Evolutionary conservation across 2,888 invertebrate genomes (phyloP).

Genomic region (Syritta pipiens): DNA sequence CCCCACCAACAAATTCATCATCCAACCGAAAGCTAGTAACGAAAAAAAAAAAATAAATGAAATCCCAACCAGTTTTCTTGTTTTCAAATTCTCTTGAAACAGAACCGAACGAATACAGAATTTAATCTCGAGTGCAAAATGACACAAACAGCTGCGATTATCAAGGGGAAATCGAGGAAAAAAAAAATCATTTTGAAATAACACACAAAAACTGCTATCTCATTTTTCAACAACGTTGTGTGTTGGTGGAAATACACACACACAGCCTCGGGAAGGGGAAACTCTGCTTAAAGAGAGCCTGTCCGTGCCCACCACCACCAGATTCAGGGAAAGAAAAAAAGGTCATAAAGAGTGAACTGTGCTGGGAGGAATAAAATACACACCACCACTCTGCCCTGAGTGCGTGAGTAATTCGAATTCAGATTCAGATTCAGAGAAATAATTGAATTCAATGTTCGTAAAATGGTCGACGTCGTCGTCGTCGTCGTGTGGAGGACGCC

Average conservation of each 20-base stretch:
- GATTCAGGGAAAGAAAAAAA: conserved; percentile 40
- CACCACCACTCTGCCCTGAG: not conserved
- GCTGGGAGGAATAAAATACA: conserved; percentile 10
- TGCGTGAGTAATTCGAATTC: conserved; percentile 38
- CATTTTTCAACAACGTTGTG: conserved; percentile 51
- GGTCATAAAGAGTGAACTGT: conserved; percentile 28
- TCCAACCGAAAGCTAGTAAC: too few species aligned
- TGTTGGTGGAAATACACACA: too few species aligned
- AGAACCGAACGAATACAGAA: conserved; percentile 1
- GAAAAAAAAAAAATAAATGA: conserved; percentile 7
- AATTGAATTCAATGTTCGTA: conserved; percentile 39
- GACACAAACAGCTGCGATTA: conserved; percentile 46
- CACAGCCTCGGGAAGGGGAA: conserved; percentile 28
- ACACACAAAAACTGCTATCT: conserved; percentile 44
- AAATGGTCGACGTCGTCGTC: conserved; percentile 39
- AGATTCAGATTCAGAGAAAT: conserved; percentile 18
- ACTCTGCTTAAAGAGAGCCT: conserved; percentile 5
- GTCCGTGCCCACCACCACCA: too few species aligned
- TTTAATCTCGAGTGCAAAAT: conserved; percentile 57
- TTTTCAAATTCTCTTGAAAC: conserved; percentile 4
- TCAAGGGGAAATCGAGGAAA: conserved; percentile 61
- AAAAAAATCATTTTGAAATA: conserved; percentile 47
- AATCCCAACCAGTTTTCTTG: too few species aligned
- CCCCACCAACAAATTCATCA: too few species aligned
- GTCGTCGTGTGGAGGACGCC: not conserved